Evolutionary conservation across 1,140 invertebrate species (phyloP).

Genomic region (Patella vulgata): DNA sequence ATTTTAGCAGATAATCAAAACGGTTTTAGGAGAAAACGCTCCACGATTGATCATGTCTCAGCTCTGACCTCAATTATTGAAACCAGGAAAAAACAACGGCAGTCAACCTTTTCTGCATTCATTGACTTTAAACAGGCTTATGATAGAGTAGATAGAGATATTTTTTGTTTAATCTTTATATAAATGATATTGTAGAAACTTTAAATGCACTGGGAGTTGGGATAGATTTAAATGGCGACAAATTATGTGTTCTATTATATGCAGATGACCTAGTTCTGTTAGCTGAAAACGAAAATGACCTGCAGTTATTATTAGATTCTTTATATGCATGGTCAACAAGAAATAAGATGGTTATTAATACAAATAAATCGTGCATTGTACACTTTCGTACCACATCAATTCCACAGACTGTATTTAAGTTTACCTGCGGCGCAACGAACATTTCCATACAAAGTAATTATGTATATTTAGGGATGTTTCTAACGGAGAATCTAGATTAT

Average conservation of each 20-base stretch:
- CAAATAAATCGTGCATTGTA: slow-evolving; percentile 12
- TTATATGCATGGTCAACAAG: slow-evolving; percentile 10
- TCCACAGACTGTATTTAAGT: background rate
- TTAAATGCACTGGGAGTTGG: slow-evolving; percentile 13
- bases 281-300: slow-evolving; percentile 16
- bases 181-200: slow-evolving; percentile 13
- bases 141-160: slow-evolving; percentile 17
- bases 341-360: slow-evolving; percentile 9
- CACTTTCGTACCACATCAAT: slow-evolving; percentile 16
- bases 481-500: slow-evolving; percentile 20
- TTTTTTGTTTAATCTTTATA: slow-evolving; percentile 24
- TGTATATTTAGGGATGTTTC: background rate
- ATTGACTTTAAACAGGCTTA: slow-evolving; percentile 36
- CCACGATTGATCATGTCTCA: slow-evolving; percentile 27
- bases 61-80: slow-evolving; percentile 19
- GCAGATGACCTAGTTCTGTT: slow-evolving; percentile 19
- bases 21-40: slow-evolving; percentile 21
- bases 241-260: slow-evolving; percentile 19
- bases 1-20: slow-evolving; percentile 27
- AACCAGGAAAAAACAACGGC: slow-evolving; percentile 14
- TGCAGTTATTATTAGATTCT: slow-evolving; percentile 21
- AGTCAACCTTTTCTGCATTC: slow-evolving; percentile 21
- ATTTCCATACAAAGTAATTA: background rate
- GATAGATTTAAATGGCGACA: slow-evolving; percentile 22
- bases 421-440: background rate